Conservation (phyloP, 2,888 invertebrate species). For the Clepsis dumicolana region DNA sequence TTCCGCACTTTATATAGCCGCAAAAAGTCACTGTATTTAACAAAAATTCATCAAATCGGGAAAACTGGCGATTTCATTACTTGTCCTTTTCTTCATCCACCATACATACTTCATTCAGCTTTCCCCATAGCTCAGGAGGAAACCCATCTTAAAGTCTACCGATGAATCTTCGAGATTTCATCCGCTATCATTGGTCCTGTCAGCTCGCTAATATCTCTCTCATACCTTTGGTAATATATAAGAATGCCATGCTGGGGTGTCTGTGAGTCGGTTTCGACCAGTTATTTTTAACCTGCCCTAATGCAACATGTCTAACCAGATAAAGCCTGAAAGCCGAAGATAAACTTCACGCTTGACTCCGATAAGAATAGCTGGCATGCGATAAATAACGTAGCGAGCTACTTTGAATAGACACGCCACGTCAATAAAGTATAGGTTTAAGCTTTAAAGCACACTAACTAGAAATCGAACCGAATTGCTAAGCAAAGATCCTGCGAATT, state of each 20-base stretch:
- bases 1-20: too few relatives aligned
- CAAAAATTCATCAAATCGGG: too few relatives aligned
- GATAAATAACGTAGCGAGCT: constrained; percentile 1
- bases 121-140: background rate
- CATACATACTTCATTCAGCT: too few relatives aligned
- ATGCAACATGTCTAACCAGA: constrained; percentile 7
- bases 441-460: background rate
- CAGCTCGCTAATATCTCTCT: background rate
- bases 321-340: background rate
- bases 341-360: background rate
- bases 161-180: background rate
- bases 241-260: background rate
- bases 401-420: background rate
- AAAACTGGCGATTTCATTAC: too few relatives aligned
- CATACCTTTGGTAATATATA: background rate
- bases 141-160: background rate
- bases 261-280: background rate
- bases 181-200: background rate
- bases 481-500: background rate
- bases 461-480: background rate
- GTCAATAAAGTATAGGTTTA: background rate
- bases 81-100: too few relatives aligned
- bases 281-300: background rate
- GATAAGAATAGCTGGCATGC: background rate
- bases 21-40: too few relatives aligned